Conservation (phyloP, 2,797 vertebrate species). For the Lepus oiostolus region DNA sequence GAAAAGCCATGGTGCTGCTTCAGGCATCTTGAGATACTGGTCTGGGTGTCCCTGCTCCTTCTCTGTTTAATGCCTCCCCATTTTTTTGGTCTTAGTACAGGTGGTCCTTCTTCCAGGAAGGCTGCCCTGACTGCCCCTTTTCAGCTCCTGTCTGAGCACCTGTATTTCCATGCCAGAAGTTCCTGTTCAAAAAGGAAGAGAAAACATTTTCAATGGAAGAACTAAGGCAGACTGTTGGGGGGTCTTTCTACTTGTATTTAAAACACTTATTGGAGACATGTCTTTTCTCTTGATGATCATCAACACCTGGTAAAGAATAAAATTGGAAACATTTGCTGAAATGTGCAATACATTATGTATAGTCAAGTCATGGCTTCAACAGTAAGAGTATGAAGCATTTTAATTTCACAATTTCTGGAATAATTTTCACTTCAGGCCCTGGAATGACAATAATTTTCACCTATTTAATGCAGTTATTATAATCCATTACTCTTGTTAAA, state of each 20-base stretch:
- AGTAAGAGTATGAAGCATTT: conserved; percentile 3
- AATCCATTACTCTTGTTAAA: conserved; percentile 38
- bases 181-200: not conserved
- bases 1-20: not conserved
- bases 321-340: conserved; percentile 11
- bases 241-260: conserved; percentile 4
- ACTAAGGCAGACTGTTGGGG: not conserved
- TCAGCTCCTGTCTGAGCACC: too few relatives aligned
- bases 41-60: not conserved
- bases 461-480: conserved; percentile 39
- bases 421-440: conserved; percentile 67
- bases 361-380: conserved; percentile 45
- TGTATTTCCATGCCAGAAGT: not conserved
- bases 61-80: not conserved
- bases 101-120: not conserved
- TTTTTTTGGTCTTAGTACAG: not conserved
- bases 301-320: not conserved
- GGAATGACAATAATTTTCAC: conserved; percentile 63
- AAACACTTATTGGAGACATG: not conserved
- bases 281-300: not conserved
- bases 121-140: not conserved
- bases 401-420: conserved; percentile 37
- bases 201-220: not conserved
- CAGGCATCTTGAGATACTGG: too few relatives aligned
- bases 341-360: conserved; percentile 3